Percentiles rank a stretch among this genome's conserved stretches.
phyloP scores from a whole-genome alignment of 1,140 invertebrate genomes.

The Anastatus disparis region DNA sequence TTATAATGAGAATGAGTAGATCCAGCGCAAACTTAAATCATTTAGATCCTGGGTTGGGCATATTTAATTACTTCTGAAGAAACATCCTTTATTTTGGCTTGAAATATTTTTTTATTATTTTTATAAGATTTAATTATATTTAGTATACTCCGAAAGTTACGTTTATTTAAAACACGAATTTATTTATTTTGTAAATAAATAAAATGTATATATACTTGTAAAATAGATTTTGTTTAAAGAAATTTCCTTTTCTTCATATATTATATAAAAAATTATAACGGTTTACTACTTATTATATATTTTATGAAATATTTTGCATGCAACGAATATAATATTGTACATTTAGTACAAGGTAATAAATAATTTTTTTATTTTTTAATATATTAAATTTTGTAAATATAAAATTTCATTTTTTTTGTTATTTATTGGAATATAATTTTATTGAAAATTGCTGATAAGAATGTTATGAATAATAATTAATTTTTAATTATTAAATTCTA shows the following conservation, averaged over 20 bases:
- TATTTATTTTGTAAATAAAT: slow-evolving; percentile 29
- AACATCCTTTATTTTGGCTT: not conserved
- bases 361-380: too few species aligned
- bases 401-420: too few species aligned
- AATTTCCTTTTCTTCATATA: slow-evolving; percentile 21
- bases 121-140: not conserved
- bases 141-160: not conserved
- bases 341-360: too few species aligned
- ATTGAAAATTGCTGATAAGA: too few species aligned
- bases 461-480: too few species aligned
- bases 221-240: slow-evolving; percentile 17
- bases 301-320: too few species aligned
- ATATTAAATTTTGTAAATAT: too few species aligned
- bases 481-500: too few species aligned
- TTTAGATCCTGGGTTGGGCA: not conserved
- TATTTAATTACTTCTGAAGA: slow-evolving; percentile 29
- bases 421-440: too few species aligned
- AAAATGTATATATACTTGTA: slow-evolving; percentile 34
- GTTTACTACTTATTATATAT: too few species aligned
- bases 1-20: not conserved
- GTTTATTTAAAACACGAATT: not conserved
- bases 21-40: too few species aligned
- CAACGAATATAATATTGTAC: too few species aligned
- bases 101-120: not conserved
- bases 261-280: slow-evolving; percentile 19